Conservation (phyloP, 2,888 invertebrate species). For the Eurytoma californica region DNA sequence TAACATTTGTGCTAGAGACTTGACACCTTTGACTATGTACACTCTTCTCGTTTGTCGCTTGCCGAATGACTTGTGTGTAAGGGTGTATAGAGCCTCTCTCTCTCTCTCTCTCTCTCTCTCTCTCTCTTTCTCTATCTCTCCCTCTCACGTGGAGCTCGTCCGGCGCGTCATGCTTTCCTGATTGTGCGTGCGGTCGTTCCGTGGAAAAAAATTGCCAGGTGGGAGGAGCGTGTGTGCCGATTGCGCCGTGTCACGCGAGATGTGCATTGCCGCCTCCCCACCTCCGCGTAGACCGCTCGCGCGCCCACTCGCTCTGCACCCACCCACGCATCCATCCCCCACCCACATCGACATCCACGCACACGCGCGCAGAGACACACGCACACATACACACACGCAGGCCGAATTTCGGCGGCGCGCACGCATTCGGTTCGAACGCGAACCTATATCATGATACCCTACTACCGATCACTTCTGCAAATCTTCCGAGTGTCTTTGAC, state of each 20-base stretch:
- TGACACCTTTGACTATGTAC: too few relatives aligned
- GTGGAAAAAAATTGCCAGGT: conserved; percentile 62
- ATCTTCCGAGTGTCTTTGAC: conserved; percentile 55
- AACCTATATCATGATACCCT: conserved; percentile 59
- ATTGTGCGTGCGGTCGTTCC: conserved; percentile 64
- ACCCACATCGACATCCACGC: too few relatives aligned
- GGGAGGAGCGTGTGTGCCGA: conserved; percentile 48
- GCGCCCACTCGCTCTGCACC: neutral
- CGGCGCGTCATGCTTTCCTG: conserved; percentile 62
- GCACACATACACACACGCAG: too few relatives aligned
- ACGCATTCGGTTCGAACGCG: conserved; percentile 6
- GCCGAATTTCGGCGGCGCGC: neutral
- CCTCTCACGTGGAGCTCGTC: too few relatives aligned
- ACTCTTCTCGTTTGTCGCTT: too few relatives aligned
- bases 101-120: too few relatives aligned
- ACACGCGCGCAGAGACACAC: neutral
- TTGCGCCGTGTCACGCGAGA: conserved; percentile 24
- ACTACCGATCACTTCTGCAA: conserved; percentile 58
- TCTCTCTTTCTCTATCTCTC: too few relatives aligned
- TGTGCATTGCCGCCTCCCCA: too few relatives aligned
- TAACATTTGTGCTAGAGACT: too few relatives aligned
- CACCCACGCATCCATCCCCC: neutral
- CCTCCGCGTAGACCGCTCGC: neutral
- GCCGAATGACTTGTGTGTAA: too few relatives aligned
- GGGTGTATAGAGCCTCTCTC: too few relatives aligned